Evolutionary conservation across 1,140 invertebrate species (phyloP).

Genomic region (Atta colombica): DNA sequence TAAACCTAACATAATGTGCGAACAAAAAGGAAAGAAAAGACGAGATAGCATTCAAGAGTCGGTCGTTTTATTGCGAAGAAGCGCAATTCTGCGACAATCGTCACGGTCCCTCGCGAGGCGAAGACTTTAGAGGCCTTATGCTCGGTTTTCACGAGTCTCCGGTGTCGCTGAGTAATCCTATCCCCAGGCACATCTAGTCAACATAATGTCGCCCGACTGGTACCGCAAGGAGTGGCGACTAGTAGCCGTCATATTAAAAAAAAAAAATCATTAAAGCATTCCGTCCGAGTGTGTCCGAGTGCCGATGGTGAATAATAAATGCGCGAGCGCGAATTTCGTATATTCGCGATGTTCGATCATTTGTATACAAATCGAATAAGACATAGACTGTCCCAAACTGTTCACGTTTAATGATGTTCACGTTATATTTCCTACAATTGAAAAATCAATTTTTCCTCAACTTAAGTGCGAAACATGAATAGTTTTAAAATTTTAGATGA

Average conservation of each 20-base stretch:
- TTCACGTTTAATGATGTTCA: background rate
- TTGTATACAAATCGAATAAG: background rate
- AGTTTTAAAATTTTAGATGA: background rate
- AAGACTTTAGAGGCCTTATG: slow-evolving; percentile 78
- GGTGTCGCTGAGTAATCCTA: slow-evolving; percentile 83
- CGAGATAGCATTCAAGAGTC: slow-evolving; percentile 34
- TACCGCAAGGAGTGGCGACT: slow-evolving; percentile 71
- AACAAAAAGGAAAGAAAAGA: slow-evolving; percentile 38
- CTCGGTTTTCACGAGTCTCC: slow-evolving; percentile 83
- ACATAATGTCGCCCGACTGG: slow-evolving; percentile 80
- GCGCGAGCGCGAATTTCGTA: slow-evolving; percentile 26
- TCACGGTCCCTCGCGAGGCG: slow-evolving; percentile 70
- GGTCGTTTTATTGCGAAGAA: slow-evolving; percentile 21
- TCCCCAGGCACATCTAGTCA: slow-evolving; percentile 78
- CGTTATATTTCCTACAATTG: background rate
- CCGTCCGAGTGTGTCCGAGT: slow-evolving; percentile 11
- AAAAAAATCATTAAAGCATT: slow-evolving; percentile 44
- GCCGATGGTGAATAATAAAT: slow-evolving; percentile 32
- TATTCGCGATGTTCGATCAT: background rate
- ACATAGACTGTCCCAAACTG: background rate
- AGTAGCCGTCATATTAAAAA: slow-evolving; percentile 28
- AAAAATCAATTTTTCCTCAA: background rate
- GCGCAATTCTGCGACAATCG: slow-evolving; percentile 64
- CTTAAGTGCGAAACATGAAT: background rate
- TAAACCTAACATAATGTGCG: background rate